phyloP scores from a whole-genome alignment of 2,797 vertebrate species.

The Melanogrammus aeglefinus region DNA sequence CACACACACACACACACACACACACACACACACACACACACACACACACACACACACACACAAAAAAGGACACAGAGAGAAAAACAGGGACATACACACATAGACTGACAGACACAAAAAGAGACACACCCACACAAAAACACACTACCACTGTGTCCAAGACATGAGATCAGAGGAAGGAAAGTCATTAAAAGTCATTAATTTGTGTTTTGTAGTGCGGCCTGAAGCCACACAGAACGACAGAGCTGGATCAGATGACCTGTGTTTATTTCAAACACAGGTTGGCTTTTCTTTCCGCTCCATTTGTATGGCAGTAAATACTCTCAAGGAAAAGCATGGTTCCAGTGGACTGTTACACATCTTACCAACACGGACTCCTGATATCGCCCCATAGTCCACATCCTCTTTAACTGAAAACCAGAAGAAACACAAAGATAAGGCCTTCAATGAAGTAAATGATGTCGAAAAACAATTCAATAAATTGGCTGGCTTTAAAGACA shows the following conservation, averaged over 20 bases:
- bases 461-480: not conserved
- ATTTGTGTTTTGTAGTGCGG: conserved; percentile 43
- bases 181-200: conserved; percentile 45
- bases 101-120: conserved; percentile 9
- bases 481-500: not conserved
- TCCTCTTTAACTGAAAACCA: conserved; percentile 49
- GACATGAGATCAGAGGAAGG: conserved; percentile 54
- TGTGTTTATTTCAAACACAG: conserved; percentile 55
- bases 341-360: conserved; percentile 32
- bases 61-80: not conserved
- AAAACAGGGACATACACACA: conserved; percentile 9
- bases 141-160: conserved; percentile 37
- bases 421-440: conserved; percentile 37
- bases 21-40: conserved; percentile 24
- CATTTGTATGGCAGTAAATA: conserved; percentile 10
- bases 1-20: conserved; percentile 19
- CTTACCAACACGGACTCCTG: conserved; percentile 71
- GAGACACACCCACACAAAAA: conserved; percentile 8
- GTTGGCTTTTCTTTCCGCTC: conserved; percentile 38
- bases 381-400: conserved; percentile 60
- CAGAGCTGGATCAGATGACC: conserved; percentile 52
- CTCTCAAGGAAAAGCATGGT: conserved; percentile 22
- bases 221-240: conserved; percentile 40
- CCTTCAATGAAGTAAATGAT: not conserved
- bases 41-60: conserved; percentile 33